Evolutionary conservation across 1,140 invertebrate species (phyloP).

Genomic region (Adelges cooleyi): DNA sequence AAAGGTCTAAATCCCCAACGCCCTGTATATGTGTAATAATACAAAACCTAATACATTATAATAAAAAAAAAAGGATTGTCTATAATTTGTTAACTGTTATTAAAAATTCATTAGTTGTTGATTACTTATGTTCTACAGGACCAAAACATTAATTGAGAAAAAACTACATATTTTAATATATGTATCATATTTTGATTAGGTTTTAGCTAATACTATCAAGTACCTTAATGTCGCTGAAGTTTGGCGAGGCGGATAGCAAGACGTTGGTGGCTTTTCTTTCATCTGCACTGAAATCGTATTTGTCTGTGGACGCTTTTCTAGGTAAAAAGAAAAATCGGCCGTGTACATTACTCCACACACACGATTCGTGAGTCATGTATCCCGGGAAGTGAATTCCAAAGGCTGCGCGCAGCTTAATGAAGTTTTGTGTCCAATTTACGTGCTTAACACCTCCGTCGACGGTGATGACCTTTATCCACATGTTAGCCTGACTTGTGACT

Average conservation of each 20-base stretch:
- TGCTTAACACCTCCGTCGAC: slow-evolving; percentile 63
- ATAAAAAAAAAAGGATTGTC: too few species aligned
- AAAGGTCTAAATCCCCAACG: too few species aligned
- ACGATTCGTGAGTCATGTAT: slow-evolving; percentile 95
- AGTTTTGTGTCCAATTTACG: slow-evolving; percentile 53
- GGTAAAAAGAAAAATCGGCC: slow-evolving; percentile 91
- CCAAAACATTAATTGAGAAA: too few species aligned
- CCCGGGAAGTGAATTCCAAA: slow-evolving; percentile 61
- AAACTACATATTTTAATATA: too few species aligned
- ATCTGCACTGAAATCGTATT: slow-evolving; percentile 81
- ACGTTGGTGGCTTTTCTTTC: slow-evolving; percentile 85
- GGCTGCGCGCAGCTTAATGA: slow-evolving; percentile 48
- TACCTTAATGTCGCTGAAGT: slow-evolving; percentile 61
- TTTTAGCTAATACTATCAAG: neutral
- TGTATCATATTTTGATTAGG: too few species aligned
- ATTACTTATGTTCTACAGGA: too few species aligned
- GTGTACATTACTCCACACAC: slow-evolving; percentile 71
- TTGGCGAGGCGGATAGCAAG: slow-evolving; percentile 70
- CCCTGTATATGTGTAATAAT: too few species aligned
- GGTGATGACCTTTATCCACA: slow-evolving; percentile 82
- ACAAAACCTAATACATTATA: too few species aligned
- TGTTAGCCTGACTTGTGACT: slow-evolving; percentile 73
- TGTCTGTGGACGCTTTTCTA: slow-evolving; percentile 70
- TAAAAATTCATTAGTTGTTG: too few species aligned
- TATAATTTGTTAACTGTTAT: too few species aligned